phyloP scores from a whole-genome alignment of 2,113 vertebrate species.

The Sphaerodactylus townsendi region DNA sequence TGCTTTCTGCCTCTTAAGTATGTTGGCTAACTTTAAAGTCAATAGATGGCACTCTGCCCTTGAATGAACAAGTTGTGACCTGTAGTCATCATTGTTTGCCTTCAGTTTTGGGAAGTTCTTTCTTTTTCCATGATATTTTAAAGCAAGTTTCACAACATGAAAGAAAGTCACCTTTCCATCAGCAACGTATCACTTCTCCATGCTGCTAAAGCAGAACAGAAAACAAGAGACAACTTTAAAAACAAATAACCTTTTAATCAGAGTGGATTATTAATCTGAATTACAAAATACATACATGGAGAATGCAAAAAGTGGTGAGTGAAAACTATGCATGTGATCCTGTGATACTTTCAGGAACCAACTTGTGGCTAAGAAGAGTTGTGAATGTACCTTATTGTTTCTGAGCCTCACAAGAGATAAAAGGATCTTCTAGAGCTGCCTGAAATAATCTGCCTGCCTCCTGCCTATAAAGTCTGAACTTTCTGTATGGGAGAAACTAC shows the following conservation, averaged over 20 bases:
- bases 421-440: neutral
- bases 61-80: neutral
- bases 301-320: neutral
- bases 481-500: neutral
- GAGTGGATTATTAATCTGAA: neutral
- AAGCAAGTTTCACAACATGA: neutral
- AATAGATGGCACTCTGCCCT: neutral
- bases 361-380: neutral
- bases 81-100: neutral
- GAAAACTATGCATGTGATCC: neutral
- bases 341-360: neutral
- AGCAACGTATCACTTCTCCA: neutral
- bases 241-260: neutral
- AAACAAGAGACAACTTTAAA: neutral
- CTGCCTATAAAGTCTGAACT: neutral
- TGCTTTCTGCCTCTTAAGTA: neutral
- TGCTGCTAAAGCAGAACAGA: neutral
- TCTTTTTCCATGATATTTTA: neutral
- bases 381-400: accelerated
- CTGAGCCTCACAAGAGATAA: neutral
- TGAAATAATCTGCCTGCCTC: neutral
- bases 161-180: neutral
- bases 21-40: neutral
- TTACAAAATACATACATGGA: neutral
- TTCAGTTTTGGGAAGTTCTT: neutral